Conservation (phyloP, 1,140 invertebrate species). For the Drosophila nebulosa region DNA sequence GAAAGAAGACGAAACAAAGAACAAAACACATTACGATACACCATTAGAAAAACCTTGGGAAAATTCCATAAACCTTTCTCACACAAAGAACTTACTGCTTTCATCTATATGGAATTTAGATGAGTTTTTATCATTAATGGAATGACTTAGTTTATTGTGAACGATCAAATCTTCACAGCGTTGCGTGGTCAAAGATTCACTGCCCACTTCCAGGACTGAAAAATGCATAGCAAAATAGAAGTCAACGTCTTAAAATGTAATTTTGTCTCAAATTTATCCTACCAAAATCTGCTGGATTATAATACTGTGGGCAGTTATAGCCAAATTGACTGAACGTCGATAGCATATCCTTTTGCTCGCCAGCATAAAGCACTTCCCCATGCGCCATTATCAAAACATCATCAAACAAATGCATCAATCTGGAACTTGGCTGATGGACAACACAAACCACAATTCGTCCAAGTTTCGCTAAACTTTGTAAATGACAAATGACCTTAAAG, state of each 20-base stretch:
- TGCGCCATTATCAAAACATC: constrained; percentile 84
- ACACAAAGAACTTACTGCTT: constrained; percentile 56
- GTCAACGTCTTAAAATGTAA: neutral
- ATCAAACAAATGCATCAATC: constrained; percentile 88
- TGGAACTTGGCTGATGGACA: constrained; percentile 94
- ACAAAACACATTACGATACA: constrained; percentile 9
- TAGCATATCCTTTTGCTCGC: constrained; percentile 83
- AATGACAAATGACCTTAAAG: constrained; percentile 83
- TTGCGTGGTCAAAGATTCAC: constrained; percentile 48
- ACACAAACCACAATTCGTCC: constrained; percentile 92
- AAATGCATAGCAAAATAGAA: neutral
- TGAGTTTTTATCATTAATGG: constrained; percentile 7
- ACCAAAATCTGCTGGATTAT: constrained; percentile 86
- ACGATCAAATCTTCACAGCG: constrained; percentile 48
- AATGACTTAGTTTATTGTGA: constrained; percentile 44
- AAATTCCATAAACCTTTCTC: neutral
- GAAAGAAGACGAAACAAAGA: neutral
- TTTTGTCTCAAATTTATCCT: neutral
- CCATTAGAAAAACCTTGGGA: neutral
- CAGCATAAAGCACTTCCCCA: constrained; percentile 84
- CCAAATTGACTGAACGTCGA: constrained; percentile 82
- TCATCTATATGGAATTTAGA: constrained; percentile 39
- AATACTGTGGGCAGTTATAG: constrained; percentile 85
- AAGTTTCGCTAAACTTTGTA: constrained; percentile 86
- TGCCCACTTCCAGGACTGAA: constrained; percentile 65